A percentile compares a stretch with the other conserved stretches of the same genome.
phyloP scores from a whole-genome alignment of 2,797 vertebrate species.

The Oreochromis mossambicus region DNA sequence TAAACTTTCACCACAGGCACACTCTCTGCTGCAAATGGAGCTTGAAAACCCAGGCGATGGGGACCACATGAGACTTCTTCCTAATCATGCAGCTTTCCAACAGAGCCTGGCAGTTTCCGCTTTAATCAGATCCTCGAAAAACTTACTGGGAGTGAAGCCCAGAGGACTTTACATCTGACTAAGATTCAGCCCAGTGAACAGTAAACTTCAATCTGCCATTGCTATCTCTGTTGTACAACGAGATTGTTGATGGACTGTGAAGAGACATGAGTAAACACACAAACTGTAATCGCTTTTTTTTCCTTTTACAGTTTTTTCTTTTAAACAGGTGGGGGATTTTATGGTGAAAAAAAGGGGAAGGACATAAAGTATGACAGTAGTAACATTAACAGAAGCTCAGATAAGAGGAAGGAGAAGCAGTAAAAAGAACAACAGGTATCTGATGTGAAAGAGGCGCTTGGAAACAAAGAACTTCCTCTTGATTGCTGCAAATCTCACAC shows the following conservation, averaged over 20 bases:
- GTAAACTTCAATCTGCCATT: conserved; percentile 29
- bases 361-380: not conserved
- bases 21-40: conserved; percentile 1
- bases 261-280: not conserved
- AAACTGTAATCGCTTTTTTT: not conserved
- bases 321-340: not conserved
- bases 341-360: conserved; percentile 27
- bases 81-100: conserved; percentile 11
- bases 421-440: not conserved
- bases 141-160: not conserved
- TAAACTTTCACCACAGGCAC: not conserved
- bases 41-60: conserved; percentile 11
- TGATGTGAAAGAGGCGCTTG: not conserved
- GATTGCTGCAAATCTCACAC: not conserved
- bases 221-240: not conserved
- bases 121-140: conserved; percentile 16
- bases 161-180: not conserved
- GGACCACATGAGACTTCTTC: conserved; percentile 13
- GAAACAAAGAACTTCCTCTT: not conserved
- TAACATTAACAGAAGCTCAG: not conserved
- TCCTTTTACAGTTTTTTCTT: not conserved
- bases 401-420: conserved; percentile 35
- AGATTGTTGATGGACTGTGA: not conserved
- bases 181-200: conserved; percentile 50
- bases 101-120: not conserved